Conservation (phyloP, 2,888 invertebrate genomes). For the Noctua comes region DNA sequence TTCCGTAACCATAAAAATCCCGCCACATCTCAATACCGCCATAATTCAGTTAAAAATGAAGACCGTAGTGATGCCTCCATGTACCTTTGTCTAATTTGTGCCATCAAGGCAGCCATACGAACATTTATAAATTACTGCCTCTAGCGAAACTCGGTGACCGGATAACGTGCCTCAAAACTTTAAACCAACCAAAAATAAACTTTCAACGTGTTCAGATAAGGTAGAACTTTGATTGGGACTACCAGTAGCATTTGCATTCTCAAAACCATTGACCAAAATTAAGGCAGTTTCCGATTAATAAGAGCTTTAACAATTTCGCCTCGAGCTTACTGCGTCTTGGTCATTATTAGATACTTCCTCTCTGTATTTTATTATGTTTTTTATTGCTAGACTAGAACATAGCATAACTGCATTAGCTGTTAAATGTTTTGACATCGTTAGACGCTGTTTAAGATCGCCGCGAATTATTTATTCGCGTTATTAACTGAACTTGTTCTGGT, state of each 20-base stretch:
- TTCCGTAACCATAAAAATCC: constrained; percentile 58
- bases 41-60: constrained; percentile 79
- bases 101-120: constrained; percentile 84
- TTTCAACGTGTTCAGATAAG: constrained; percentile 56
- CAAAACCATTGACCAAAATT: constrained; percentile 88
- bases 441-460: constrained; percentile 43
- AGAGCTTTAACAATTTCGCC: constrained; percentile 85
- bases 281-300: constrained; percentile 87
- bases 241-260: constrained; percentile 81
- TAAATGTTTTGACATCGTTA: constrained; percentile 70
- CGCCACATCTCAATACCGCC: constrained; percentile 65
- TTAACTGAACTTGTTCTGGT: constrained; percentile 47
- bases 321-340: constrained; percentile 76
- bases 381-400: constrained; percentile 60
- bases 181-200: constrained; percentile 48
- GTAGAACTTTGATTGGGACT: constrained; percentile 57
- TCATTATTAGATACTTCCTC: constrained; percentile 83
- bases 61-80: constrained; percentile 81
- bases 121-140: constrained; percentile 88
- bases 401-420: constrained; percentile 68
- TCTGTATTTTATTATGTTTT: constrained; percentile 69
- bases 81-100: constrained; percentile 84
- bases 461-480: constrained; percentile 61
- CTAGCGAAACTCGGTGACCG: constrained; percentile 84
- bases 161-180: constrained; percentile 79